Evolutionary conservation across 2,797 vertebrate species (phyloP).

Genomic region (Aplochiton taeniatus): DNA sequence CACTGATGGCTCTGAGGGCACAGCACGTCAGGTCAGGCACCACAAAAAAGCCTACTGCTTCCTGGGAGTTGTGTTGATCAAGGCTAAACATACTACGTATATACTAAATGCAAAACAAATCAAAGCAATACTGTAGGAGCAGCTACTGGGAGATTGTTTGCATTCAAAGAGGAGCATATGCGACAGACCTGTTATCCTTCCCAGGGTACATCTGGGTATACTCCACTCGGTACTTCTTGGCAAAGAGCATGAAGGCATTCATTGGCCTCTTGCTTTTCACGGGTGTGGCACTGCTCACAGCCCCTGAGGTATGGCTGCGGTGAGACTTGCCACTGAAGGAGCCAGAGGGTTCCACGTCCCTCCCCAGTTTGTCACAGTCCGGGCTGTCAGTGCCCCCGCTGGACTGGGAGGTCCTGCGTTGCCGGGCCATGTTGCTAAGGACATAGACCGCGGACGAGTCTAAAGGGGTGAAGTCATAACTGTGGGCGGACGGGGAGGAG

Average conservation of each 20-base stretch:
- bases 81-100: too few relatives aligned
- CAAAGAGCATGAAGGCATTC: constrained; percentile 99
- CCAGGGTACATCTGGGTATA: constrained; percentile 99
- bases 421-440: constrained; percentile 98
- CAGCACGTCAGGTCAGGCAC: constrained; percentile 12
- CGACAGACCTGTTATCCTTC: constrained; percentile 95
- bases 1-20: constrained; percentile 93
- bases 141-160: too few relatives aligned
- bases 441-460: constrained; percentile 98
- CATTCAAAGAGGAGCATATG: background rate
- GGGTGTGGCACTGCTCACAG: constrained; percentile 84
- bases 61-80: too few relatives aligned
- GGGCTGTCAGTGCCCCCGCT: constrained; percentile 85
- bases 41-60: too few relatives aligned
- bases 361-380: constrained; percentile 87
- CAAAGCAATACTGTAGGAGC: too few relatives aligned
- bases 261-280: constrained; percentile 99
- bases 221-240: constrained; percentile 99
- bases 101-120: too few relatives aligned
- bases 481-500: constrained; percentile 46
- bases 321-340: constrained; percentile 85
- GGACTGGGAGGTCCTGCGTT: constrained; percentile 92
- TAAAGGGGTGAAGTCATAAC: constrained; percentile 97
- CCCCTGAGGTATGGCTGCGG: constrained; percentile 91
- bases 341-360: constrained; percentile 75